These are phyloP conservation scores for Alfaro cultratus DNA, from an alignment of 2,797 vertebrate species.

Conservation along the genomic window DNA sequence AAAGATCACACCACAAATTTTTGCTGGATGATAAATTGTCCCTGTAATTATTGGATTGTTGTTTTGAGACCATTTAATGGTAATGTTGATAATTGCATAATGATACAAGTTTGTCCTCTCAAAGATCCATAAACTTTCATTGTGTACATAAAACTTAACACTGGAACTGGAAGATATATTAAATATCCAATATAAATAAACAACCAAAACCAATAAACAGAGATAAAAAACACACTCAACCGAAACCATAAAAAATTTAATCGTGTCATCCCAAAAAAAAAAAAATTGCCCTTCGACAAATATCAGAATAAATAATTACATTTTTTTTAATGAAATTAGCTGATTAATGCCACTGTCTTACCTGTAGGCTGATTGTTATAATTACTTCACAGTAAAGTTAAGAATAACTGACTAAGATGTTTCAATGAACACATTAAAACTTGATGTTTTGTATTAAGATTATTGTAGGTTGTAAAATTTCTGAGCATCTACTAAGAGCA, in stretches of 20 bases:
- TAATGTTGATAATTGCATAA: background rate
- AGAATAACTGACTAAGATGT: background rate
- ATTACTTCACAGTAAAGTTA: background rate
- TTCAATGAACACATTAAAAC: background rate
- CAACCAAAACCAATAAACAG: background rate
- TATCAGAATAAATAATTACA: too few species aligned
- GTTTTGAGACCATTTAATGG: background rate
- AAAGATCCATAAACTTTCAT: background rate
- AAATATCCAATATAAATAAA: background rate
- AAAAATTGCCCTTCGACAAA: too few species aligned
- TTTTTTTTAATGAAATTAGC: too few species aligned
- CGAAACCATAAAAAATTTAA: too few species aligned
- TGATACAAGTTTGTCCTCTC: too few species aligned
- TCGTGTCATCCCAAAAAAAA: accelerated
- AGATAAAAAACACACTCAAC: too few species aligned
- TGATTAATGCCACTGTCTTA: too few species aligned
- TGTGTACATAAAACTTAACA: background rate
- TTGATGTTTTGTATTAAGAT: background rate
- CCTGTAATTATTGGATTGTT: background rate
- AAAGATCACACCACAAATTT: background rate
- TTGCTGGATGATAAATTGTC: background rate
- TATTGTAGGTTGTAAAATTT: too few species aligned
- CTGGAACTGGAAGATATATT: background rate
- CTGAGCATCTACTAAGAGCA: too few species aligned
- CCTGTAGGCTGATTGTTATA: background rate